phyloP scores from a whole-genome alignment of 2,797 vertebrate genomes.

The Hozukius guyotensis region DNA sequence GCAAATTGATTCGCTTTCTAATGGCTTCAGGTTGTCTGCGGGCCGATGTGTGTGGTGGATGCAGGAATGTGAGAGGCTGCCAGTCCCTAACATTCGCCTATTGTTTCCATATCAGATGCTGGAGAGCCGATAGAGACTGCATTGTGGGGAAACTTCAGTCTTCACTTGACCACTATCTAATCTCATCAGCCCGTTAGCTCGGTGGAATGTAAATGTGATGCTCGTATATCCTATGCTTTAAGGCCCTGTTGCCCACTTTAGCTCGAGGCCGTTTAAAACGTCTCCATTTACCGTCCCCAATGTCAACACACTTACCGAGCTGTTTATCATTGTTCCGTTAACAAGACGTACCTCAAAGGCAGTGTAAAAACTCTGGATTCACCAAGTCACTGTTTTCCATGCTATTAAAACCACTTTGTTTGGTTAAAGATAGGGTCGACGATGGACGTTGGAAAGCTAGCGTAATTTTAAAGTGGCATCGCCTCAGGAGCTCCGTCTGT shows the following conservation, averaged over 20 bases:
- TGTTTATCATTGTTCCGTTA: constrained; percentile 1
- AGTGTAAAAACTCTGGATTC: background rate
- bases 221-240: background rate
- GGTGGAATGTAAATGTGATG: constrained; percentile 37
- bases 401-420: constrained; percentile 7
- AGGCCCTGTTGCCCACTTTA: background rate
- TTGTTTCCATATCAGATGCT: constrained; percentile 63
- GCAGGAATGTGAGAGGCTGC: constrained; percentile 59
- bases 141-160: constrained; percentile 33
- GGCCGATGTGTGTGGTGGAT: constrained; percentile 5
- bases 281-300: background rate
- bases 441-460: too few relatives aligned
- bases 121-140: constrained; percentile 11
- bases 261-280: background rate
- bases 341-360: background rate
- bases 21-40: constrained; percentile 10
- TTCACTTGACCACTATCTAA: constrained; percentile 29
- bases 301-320: constrained; percentile 17
- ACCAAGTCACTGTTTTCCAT: background rate
- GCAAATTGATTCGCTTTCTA: constrained; percentile 62
- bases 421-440: background rate
- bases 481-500: too few relatives aligned
- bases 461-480: too few relatives aligned
- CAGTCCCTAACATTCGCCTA: constrained; percentile 38
- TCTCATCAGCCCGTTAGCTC: constrained; percentile 15